phyloP scores from a whole-genome alignment of 2,797 vertebrate genomes.

The Distichodus sexfasciatus region DNA sequence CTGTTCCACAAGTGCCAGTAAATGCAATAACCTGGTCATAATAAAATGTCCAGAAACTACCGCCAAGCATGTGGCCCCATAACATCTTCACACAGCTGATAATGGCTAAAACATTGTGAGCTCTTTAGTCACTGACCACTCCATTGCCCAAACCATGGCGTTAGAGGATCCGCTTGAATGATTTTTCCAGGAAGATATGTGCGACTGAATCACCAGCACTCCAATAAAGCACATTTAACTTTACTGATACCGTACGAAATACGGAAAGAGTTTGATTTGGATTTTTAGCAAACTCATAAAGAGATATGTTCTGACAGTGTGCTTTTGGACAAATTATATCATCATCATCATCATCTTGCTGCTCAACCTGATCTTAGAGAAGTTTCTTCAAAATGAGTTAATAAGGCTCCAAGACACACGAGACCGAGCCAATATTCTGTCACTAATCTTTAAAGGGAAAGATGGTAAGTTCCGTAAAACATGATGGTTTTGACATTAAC shows the following conservation, averaged over 20 bases:
- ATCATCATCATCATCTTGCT: too few relatives aligned
- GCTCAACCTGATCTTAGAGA: too few relatives aligned
- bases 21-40: constrained; percentile 9
- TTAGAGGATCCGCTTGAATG: background rate
- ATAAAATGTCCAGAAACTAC: constrained; percentile 27
- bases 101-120: constrained; percentile 31
- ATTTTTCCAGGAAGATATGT: constrained; percentile 41
- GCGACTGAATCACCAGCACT: constrained; percentile 19
- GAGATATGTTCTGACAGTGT: background rate
- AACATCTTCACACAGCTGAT: constrained; percentile 30
- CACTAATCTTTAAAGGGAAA: too few relatives aligned
- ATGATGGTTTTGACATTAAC: too few relatives aligned
- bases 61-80: background rate
- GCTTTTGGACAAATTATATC: too few relatives aligned
- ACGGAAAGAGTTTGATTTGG: background rate
- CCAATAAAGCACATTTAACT: constrained; percentile 40
- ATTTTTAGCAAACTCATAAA: background rate
- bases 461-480: too few relatives aligned
- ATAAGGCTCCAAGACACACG: too few relatives aligned
- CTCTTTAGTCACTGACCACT: constrained; percentile 13
- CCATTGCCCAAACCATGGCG: background rate
- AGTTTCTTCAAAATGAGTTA: too few relatives aligned
- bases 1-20: constrained; percentile 4
- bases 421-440: too few relatives aligned
- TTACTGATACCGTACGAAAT: constrained; percentile 5